These are phyloP conservation scores for Verasper variegatus DNA, from an alignment of 2,113 vertebrate species.

Conservation along the genomic window DNA sequence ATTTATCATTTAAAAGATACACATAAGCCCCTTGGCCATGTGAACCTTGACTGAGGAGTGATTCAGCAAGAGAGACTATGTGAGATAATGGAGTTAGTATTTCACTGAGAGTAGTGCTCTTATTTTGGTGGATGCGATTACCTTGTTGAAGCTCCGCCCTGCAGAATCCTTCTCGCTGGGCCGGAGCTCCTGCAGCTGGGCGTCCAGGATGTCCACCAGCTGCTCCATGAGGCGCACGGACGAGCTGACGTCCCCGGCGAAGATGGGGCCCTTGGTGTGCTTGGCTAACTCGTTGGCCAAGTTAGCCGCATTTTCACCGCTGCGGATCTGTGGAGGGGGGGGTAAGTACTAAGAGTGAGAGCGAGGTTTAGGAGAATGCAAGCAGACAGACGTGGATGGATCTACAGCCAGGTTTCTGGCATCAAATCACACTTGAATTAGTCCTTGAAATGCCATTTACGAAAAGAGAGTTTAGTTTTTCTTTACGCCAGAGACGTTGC, in stretches of 20 bases:
- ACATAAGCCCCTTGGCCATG: not conserved
- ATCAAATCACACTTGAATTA: conserved; percentile 41
- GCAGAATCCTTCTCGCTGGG: conserved; percentile 93
- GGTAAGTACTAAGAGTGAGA: not conserved
- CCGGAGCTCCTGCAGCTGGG: conserved; percentile 94
- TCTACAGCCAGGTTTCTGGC: conserved; percentile 20
- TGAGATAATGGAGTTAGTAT: not conserved
- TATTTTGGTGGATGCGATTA: conserved; percentile 60
- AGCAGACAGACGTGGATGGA: conserved; percentile 28
- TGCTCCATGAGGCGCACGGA: conserved; percentile 97
- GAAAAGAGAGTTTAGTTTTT: conserved; percentile 27
- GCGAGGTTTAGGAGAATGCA: conserved; percentile 25
- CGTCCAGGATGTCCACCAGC: conserved; percentile 97
- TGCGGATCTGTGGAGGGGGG: conserved; percentile 87
- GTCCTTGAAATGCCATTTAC: conserved; percentile 32
- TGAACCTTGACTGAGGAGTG: conserved; percentile 1
- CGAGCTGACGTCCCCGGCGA: conserved; percentile 95
- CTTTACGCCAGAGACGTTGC: conserved; percentile 16
- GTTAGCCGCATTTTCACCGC: conserved; percentile 97
- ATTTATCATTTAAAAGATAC: not conserved
- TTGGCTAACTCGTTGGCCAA: conserved; percentile 97
- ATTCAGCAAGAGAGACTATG: not conserved
- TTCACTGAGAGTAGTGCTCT: not conserved
- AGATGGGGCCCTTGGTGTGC: conserved; percentile 95
- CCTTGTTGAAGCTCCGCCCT: conserved; percentile 98